Percentiles rank a stretch among this genome's conserved stretches.
Evolutionary conservation across 2,113 vertebrate genomes (phyloP).

Genomic region (Lasiurus cinereus): DNA sequence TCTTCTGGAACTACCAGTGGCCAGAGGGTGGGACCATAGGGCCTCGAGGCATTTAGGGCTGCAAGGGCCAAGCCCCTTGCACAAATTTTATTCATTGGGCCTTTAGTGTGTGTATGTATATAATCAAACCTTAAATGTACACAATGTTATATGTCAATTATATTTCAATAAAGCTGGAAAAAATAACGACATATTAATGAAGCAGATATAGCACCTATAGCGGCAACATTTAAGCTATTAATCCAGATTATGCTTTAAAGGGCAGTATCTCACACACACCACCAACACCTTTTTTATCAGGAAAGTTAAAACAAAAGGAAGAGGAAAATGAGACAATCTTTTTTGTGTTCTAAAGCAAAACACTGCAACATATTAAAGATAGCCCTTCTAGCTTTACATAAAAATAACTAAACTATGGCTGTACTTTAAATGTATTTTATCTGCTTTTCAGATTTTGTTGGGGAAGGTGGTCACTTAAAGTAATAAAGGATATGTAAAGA

Average conservation of each 20-base stretch:
- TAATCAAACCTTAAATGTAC: neutral
- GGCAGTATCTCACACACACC: neutral
- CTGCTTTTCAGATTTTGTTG: neutral
- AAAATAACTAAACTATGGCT: slow-evolving; percentile 30
- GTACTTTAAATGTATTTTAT: neutral
- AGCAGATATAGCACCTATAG: neutral
- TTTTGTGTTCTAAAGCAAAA: slow-evolving; percentile 47
- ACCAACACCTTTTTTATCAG: neutral
- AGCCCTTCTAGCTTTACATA: slow-evolving; percentile 8
- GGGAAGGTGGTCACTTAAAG: no score
- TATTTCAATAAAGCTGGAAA: neutral
- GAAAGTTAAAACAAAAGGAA: slow-evolving; percentile 45
- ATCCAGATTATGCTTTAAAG: slow-evolving; percentile 7
- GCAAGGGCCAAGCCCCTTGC: no score
- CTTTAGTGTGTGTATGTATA: no score
- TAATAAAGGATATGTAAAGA: no score
- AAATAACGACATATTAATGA: neutral
- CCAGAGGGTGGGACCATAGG: no score
- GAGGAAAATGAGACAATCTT: neutral
- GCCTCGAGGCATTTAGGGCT: no score
- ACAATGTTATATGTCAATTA: neutral
- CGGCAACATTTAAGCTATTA: slow-evolving; percentile 51
- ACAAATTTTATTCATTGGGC: no score
- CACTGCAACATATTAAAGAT: slow-evolving; percentile 52
- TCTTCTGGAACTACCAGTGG: no score